Evolutionary conservation across 2,888 invertebrate species (phyloP), one percentile per base, ranked within the genome.

Genomic region (Anarsia innoxiella): DNA sequence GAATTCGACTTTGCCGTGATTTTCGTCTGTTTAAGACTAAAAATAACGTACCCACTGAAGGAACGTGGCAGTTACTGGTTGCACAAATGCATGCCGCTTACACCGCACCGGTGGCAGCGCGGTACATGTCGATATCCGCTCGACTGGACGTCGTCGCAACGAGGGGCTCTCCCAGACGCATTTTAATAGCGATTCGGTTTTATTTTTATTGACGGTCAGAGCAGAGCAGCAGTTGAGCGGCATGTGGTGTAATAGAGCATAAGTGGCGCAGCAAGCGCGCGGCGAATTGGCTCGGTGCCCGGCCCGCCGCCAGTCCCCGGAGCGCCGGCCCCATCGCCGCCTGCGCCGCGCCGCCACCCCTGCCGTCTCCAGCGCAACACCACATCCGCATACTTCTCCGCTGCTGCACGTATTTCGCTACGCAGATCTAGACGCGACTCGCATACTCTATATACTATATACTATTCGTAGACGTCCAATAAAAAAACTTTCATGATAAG

Each of bases 271-370:
- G 67, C 61, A 51, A 56, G 62, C 59, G 49, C 48, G 50, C 53
- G 56, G 53, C 47, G 47, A 43, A 59, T 73, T 83, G 80, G 82
- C 80, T 53, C 58, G 42, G 49, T 76, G 80, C 82, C 83, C 79
- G 72, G 58, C 59, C 61, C 78, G 69, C 74, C 60, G 68, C 62
- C 79, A 80, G 83, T 82, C 66, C 77, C 73, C 70, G 64, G 73
- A 68, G 64, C 57, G 71, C 72, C 73, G 74, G 69, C 69, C 57
- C 64, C 56, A 39, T 51, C 64, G 74, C 62, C 79, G 71, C 75
- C 63, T 65, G 75, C 77, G 69, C 67, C 65, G 59, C 56, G 48
- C 42, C 39, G 33, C 23, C 23, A 5, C 13, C 26, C 31, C 10
- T 10, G 8, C 26, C 32, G 36, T 19, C 37, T 36, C 35, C 31